These are phyloP conservation scores for Periparus ater DNA, from an alignment of 2,797 vertebrate species.

Conservation along the genomic window DNA sequence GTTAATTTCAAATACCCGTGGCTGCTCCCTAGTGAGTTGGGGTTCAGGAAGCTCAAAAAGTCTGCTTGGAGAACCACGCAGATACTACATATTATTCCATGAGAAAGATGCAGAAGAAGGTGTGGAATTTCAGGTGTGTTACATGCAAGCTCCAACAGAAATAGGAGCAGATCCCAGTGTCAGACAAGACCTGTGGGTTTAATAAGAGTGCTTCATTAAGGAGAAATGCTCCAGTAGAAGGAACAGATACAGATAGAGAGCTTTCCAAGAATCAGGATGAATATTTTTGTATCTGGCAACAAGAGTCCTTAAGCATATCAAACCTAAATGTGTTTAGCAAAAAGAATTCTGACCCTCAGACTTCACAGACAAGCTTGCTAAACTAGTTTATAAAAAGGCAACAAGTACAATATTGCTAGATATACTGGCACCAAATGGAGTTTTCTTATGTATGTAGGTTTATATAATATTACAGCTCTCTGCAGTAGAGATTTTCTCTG, in stretches of 20 bases:
- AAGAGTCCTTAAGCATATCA: neutral
- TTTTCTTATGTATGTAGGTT: neutral
- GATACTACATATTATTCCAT: fast-evolving
- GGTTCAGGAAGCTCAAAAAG: neutral
- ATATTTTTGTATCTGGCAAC: neutral
- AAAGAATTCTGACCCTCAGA: neutral
- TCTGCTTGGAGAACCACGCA: neutral
- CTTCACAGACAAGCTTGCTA: neutral
- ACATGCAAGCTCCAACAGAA: neutral
- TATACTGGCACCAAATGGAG: neutral
- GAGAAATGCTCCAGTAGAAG: neutral
- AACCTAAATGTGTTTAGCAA: neutral
- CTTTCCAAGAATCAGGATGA: neutral
- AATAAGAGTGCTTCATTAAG: neutral
- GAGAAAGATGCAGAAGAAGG: neutral
- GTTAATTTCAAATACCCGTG: neutral
- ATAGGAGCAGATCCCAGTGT: neutral
- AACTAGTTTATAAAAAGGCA: neutral
- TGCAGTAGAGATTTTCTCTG: neutral
- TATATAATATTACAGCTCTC: neutral
- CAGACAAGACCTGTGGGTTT: fast-evolving
- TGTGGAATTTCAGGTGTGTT: neutral
- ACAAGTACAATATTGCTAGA: neutral
- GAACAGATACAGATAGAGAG: neutral
- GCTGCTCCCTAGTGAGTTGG: neutral